Conservation (phyloP, 2,113 vertebrate genomes). For the Proteles cristata region DNA sequence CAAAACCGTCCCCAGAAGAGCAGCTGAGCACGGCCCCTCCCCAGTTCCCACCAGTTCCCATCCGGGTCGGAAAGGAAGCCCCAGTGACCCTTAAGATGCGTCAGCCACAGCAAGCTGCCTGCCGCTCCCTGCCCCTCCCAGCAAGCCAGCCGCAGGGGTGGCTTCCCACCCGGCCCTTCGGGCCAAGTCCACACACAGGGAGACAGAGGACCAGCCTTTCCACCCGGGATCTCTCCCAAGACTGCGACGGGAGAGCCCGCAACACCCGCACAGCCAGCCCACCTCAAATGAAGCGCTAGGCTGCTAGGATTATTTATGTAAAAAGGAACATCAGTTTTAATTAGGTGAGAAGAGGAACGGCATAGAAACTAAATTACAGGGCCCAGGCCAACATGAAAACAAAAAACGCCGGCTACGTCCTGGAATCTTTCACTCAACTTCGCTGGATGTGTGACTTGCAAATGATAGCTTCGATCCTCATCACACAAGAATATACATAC, state of each 20-base stretch:
- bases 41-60: no score
- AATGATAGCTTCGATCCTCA: constrained; percentile 38
- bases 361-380: constrained; percentile 50
- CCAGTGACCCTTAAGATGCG: background rate
- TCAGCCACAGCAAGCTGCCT: background rate
- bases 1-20: background rate
- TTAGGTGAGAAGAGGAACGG: constrained; percentile 40
- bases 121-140: background rate
- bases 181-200: background rate
- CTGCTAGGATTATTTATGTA: background rate
- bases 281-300: background rate
- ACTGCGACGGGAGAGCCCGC: background rate
- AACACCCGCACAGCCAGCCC: background rate
- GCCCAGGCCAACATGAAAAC: background rate
- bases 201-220: background rate
- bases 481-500: background rate
- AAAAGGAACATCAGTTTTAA: constrained; percentile 23
- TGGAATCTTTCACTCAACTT: constrained; percentile 48
- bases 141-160: background rate
- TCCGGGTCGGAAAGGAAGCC: background rate
- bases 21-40: background rate
- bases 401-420: background rate
- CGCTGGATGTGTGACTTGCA: constrained; percentile 38
- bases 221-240: background rate
- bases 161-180: background rate